Percentiles rank a stretch among this genome's conserved stretches.
Conservation (phyloP, 2,888 invertebrate genomes). For the Diarsia mendica region DNA sequence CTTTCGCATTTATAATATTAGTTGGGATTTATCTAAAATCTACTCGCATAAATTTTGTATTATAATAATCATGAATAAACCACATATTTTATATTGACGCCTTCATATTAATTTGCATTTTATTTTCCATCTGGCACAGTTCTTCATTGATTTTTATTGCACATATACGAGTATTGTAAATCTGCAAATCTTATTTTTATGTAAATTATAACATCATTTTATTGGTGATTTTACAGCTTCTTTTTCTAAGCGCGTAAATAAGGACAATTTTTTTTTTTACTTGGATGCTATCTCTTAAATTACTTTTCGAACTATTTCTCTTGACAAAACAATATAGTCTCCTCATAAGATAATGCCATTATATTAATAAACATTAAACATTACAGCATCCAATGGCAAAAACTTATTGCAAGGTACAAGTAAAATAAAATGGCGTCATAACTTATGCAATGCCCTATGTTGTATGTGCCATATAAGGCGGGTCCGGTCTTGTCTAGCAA, state of each 20-base stretch:
- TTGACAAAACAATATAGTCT: not conserved
- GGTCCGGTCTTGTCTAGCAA: conserved; percentile 70
- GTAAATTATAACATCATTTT: not conserved
- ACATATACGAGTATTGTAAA: not conserved
- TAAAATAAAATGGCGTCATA: conserved; percentile 57
- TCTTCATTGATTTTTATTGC: not conserved
- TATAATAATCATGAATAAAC: conserved; percentile 37
- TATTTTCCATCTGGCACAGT: not conserved
- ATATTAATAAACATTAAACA: conserved; percentile 28
- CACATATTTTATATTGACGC: conserved; percentile 13
- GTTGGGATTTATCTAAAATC: too few relatives aligned
- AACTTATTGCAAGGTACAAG: conserved; percentile 28
- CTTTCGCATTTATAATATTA: too few relatives aligned
- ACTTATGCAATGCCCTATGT: conserved; percentile 67
- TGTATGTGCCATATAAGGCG: conserved; percentile 68
- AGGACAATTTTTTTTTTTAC: not conserved
- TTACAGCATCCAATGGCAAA: conserved; percentile 23
- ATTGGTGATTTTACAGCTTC: not conserved
- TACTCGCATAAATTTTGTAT: conserved; percentile 25
- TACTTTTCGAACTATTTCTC: not conserved
- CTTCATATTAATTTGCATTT: conserved; percentile 15
- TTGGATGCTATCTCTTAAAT: not conserved
- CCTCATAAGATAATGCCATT: conserved; percentile 25
- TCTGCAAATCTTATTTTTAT: not conserved
- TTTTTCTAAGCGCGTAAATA: not conserved